Percentiles rank a stretch among this genome's conserved stretches.
phyloP scores from a whole-genome alignment of 1,140 invertebrate species.

The Diorhabda carinulata region DNA sequence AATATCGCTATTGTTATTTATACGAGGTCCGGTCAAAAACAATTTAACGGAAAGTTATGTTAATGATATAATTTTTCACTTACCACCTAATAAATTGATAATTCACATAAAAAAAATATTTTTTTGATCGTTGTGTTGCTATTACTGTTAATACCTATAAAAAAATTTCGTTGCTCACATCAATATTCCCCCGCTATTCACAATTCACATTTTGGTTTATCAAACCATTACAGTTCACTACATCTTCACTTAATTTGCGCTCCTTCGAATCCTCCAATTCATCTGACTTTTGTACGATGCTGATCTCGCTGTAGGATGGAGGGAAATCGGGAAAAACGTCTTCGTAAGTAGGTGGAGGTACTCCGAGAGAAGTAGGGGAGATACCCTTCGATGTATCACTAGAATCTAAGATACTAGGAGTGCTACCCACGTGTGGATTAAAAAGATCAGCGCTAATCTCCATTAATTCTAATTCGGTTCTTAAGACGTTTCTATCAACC shows the following conservation, averaged over 20 bases:
- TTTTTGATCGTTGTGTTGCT: no score
- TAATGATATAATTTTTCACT: no score
- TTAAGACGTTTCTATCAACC: slow-evolving; percentile 53
- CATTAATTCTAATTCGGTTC: slow-evolving; percentile 51
- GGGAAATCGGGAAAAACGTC: slow-evolving; percentile 47
- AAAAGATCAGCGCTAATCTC: slow-evolving; percentile 51
- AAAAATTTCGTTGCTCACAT: no score
- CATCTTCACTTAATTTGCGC: background rate
- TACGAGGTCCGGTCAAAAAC: no score
- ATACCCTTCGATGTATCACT: slow-evolving; percentile 44
- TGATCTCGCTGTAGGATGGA: slow-evolving; percentile 46
- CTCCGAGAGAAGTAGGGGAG: slow-evolving; percentile 41
- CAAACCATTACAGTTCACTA: no score
- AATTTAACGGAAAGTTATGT: no score
- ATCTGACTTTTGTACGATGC: slow-evolving; percentile 27
- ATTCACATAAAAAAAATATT: no score
- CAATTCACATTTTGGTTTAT: no score
- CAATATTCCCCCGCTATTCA: no score
- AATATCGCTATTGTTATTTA: no score
- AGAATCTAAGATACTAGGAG: slow-evolving; percentile 43
- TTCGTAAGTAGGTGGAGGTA: slow-evolving; percentile 45
- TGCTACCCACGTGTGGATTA: slow-evolving; percentile 46
- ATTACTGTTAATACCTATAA: no score
- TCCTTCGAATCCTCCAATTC: slow-evolving; percentile 11
- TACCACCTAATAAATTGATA: no score